Evolutionary conservation across 53 echinoderm and acorn worm species (phyloP).

Genomic region (Actinopyga echinites): DNA sequence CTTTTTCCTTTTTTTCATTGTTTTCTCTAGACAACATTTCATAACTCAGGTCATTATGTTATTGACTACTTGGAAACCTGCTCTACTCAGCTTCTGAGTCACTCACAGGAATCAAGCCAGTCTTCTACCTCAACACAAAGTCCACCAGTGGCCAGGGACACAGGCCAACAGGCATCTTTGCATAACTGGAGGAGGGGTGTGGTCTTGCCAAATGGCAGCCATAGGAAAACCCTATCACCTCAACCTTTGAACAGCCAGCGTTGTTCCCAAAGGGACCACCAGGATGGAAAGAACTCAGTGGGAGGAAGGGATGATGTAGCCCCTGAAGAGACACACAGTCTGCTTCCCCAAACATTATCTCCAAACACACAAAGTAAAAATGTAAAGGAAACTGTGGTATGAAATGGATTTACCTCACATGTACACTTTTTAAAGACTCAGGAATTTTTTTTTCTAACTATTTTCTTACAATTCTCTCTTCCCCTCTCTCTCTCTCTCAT

Average conservation of each 20-base stretch:
- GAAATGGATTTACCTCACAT: slow-evolving; percentile 15
- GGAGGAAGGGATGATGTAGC: too few relatives aligned
- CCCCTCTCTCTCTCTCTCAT: background rate
- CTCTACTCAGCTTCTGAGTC: slow-evolving; percentile 12
- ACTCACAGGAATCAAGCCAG: slow-evolving; percentile 31
- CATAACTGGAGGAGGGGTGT: too few relatives aligned
- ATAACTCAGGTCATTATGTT: slow-evolving; percentile 27
- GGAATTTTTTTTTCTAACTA: slow-evolving; percentile 9
- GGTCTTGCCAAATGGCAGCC: too few relatives aligned
- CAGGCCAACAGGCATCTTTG: background rate
- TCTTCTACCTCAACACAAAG: slow-evolving; percentile 36
- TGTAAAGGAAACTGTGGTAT: slow-evolving; percentile 12
- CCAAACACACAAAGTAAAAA: background rate
- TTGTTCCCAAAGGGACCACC: too few relatives aligned
- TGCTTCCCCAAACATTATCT: background rate
- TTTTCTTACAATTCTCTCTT: slow-evolving; percentile 7
- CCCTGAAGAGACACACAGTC: background rate
- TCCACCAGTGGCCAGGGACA: slow-evolving; percentile 11
- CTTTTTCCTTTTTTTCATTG: background rate
- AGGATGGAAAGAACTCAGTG: too few relatives aligned
- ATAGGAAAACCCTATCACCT: too few relatives aligned
- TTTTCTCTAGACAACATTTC: slow-evolving; percentile 10
- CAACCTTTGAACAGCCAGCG: too few relatives aligned
- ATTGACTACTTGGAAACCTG: background rate
- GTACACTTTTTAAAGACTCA: slow-evolving; percentile 18